These are phyloP conservation scores for Lasioglossum morio DNA, from an alignment of 2,888 invertebrate genomes.

Conservation along the genomic window DNA sequence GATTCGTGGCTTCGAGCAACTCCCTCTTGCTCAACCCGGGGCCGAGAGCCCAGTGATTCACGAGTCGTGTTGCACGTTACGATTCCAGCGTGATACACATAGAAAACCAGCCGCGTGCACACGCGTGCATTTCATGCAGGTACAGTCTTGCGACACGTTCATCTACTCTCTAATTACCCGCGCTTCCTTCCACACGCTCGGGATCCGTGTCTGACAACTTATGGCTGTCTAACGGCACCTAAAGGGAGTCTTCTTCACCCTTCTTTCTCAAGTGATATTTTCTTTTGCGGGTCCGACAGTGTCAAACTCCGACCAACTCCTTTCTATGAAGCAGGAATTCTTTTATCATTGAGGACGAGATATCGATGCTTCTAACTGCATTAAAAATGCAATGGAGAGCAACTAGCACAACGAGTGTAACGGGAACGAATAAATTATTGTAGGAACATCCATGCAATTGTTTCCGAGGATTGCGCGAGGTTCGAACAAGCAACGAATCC, in stretches of 20 bases:
- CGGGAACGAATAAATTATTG: background rate
- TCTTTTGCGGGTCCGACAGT: background rate
- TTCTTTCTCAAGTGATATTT: background rate
- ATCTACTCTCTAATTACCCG: conserved; percentile 64
- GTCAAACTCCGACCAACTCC: background rate
- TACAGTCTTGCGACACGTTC: conserved; percentile 60
- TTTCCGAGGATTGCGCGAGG: background rate
- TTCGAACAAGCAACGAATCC: background rate
- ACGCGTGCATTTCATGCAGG: conserved; percentile 20
- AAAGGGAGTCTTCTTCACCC: conserved; percentile 13
- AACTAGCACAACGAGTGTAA: no score
- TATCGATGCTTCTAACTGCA: no score
- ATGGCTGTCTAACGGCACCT: conserved; percentile 30
- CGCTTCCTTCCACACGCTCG: conserved; percentile 50
- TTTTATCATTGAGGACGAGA: background rate
- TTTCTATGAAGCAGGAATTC: background rate
- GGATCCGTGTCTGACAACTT: conserved; percentile 38
- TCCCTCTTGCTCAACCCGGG: conserved; percentile 62
- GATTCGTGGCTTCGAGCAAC: conserved; percentile 68
- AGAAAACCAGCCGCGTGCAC: conserved; percentile 20
- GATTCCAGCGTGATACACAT: conserved; percentile 69
- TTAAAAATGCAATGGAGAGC: no score
- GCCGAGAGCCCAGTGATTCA: conserved; percentile 74
- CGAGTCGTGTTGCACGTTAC: conserved; percentile 73
- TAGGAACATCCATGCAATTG: background rate